These are phyloP conservation scores for Timandra comae DNA, from an alignment of 2,888 invertebrate genomes.

Conservation along the genomic window DNA sequence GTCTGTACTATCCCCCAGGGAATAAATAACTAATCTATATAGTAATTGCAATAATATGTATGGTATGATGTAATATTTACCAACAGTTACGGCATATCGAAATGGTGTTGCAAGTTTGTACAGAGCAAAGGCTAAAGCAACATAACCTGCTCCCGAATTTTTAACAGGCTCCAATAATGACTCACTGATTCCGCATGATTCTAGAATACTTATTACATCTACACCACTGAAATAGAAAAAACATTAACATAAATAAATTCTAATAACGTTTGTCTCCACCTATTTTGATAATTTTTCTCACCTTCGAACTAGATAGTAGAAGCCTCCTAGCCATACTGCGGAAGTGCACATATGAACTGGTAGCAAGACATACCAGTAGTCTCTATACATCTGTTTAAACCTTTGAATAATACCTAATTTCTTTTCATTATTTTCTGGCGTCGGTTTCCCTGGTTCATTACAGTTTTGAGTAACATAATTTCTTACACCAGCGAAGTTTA, in stretches of 20 bases:
- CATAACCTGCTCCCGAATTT: slow-evolving; percentile 89
- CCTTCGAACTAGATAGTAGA: slow-evolving; percentile 92
- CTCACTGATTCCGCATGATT: slow-evolving; percentile 87
- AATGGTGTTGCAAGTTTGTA: slow-evolving; percentile 96
- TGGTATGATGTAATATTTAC: no score
- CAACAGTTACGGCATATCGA: slow-evolving; percentile 94
- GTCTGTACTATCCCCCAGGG: no score
- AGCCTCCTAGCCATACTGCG: slow-evolving; percentile 89
- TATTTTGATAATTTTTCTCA: slow-evolving; percentile 60
- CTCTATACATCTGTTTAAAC: slow-evolving; percentile 94
- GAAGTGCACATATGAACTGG: slow-evolving; percentile 96
- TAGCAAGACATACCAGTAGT: slow-evolving; percentile 97
- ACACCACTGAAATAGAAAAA: slow-evolving; percentile 85
- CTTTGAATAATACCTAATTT: slow-evolving; percentile 83
- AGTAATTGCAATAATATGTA: no score
- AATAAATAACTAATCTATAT: no score
- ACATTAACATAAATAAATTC: no score
- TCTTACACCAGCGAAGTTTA: slow-evolving; percentile 26
- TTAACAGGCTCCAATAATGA: slow-evolving; percentile 84
- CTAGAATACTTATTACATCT: slow-evolving; percentile 88
- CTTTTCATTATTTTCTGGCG: slow-evolving; percentile 29
- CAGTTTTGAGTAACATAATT: slow-evolving; percentile 32
- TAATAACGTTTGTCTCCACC: no score
- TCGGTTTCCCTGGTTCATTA: slow-evolving; percentile 21
- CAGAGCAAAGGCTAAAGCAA: slow-evolving; percentile 92